Conservation (phyloP, 2,888 invertebrate species). For the Petrolisthes cinctipes region DNA sequence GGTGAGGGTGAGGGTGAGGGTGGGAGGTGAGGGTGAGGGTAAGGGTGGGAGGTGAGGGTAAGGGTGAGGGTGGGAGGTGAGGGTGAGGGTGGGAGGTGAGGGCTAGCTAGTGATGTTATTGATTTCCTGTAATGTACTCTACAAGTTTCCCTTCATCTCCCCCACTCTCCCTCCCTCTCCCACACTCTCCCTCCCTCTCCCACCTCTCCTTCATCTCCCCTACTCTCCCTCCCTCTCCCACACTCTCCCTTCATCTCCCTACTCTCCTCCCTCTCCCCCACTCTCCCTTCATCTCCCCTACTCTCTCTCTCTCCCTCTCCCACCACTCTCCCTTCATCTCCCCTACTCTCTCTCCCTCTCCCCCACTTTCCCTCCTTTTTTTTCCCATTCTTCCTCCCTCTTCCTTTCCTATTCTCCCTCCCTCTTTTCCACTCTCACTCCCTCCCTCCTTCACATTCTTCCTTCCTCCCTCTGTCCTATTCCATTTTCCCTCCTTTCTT, state of each 20-base stretch:
- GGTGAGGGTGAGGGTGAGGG: not conserved
- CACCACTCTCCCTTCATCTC: not conserved
- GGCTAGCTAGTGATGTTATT: too few species aligned
- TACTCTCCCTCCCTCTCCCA: not conserved
- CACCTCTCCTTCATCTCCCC: not conserved
- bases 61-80: too few species aligned
- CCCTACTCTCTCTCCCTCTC: not conserved
- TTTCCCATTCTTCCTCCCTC: not conserved
- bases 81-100: too few species aligned
- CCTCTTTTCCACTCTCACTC: not conserved
- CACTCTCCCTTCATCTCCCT: not conserved
- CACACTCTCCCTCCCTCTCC: not conserved
- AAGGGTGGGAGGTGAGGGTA: conserved; percentile 10
- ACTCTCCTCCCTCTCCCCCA: not conserved
- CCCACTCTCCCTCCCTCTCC: not conserved
- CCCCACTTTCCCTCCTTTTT: not conserved
- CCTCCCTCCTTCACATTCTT: not conserved
- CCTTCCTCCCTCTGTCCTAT: not conserved
- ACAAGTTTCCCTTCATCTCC: not conserved
- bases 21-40: not conserved
- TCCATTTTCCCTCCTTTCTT: not conserved
- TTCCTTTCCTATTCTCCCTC: not conserved
- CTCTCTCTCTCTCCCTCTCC: not conserved
- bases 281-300: not conserved
- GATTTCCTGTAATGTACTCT: too few species aligned